Evolutionary conservation across 2,113 vertebrate genomes (phyloP).

Genomic region (Strix uralensis): DNA sequence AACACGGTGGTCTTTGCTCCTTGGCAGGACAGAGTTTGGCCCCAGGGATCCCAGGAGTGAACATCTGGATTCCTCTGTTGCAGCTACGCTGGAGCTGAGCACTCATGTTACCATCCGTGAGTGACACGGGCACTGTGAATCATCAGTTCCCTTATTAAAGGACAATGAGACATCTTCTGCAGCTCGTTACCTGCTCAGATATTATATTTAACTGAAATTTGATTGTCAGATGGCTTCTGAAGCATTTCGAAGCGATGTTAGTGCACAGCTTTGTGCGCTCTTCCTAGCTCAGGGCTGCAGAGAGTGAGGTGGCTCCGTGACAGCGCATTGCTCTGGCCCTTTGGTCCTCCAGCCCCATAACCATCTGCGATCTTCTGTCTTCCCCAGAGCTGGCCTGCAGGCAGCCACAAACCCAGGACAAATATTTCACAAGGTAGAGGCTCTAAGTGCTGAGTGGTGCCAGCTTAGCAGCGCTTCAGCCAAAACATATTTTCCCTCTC

Average conservation of each 20-base stretch:
- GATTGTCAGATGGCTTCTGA: background rate
- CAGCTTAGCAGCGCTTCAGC: background rate
- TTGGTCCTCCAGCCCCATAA: background rate
- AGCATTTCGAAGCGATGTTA: background rate
- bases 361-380: background rate
- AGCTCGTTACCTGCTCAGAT: background rate
- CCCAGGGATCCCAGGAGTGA: background rate
- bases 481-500: background rate
- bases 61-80: background rate
- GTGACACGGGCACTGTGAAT: background rate
- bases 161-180: background rate
- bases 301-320: background rate
- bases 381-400: background rate
- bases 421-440: background rate
- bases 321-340: background rate
- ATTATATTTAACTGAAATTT: background rate
- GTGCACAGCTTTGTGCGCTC: accelerated
- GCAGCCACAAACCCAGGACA: background rate
- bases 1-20: accelerated
- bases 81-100: background rate
- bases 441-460: background rate
- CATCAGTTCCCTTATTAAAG: background rate
- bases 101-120: background rate
- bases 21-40: background rate
- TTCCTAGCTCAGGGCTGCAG: background rate